Evolutionary conservation across 2,888 invertebrate species (phyloP).

Genomic region (Xanthia togata): DNA sequence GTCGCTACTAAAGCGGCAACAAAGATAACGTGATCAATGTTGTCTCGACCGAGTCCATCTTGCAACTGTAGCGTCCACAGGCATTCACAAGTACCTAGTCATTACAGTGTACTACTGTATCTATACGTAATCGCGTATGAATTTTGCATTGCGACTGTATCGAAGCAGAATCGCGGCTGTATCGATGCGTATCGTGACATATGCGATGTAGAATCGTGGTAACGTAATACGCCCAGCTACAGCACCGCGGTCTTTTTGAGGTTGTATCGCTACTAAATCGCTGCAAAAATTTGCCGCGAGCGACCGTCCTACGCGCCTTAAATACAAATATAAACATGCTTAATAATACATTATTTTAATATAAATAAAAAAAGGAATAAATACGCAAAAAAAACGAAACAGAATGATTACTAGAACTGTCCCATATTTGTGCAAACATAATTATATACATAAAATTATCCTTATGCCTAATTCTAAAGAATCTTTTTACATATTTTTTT

Average conservation of each 20-base stretch:
- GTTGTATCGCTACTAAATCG: not conserved
- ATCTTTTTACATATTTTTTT: slow-evolving; percentile 45
- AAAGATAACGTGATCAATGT: not conserved
- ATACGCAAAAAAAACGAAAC: not conserved
- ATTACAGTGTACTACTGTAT: too few relatives aligned
- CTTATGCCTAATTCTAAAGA: slow-evolving; percentile 32
- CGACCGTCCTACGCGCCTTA: not conserved
- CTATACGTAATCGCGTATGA: not conserved
- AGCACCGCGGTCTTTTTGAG: not conserved
- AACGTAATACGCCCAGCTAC: not conserved
- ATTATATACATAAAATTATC: slow-evolving; percentile 33
- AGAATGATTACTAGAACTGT: not conserved
- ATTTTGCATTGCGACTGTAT: not conserved
- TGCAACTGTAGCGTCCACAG: not conserved
- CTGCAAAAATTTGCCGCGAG: not conserved
- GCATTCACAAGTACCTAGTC: not conserved
- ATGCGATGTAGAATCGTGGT: not conserved
- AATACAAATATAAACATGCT: slow-evolving; percentile 7
- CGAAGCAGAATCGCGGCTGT: not conserved
- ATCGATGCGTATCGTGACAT: not conserved
- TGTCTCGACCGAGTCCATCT: not conserved
- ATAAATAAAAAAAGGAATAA: not conserved
- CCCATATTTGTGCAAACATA: slow-evolving; percentile 12
- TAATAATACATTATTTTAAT: not conserved
- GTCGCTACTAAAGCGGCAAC: not conserved